These are phyloP conservation scores for Agonopterix arenella DNA, from an alignment of 2,888 invertebrate species.

Conservation along the genomic window DNA sequence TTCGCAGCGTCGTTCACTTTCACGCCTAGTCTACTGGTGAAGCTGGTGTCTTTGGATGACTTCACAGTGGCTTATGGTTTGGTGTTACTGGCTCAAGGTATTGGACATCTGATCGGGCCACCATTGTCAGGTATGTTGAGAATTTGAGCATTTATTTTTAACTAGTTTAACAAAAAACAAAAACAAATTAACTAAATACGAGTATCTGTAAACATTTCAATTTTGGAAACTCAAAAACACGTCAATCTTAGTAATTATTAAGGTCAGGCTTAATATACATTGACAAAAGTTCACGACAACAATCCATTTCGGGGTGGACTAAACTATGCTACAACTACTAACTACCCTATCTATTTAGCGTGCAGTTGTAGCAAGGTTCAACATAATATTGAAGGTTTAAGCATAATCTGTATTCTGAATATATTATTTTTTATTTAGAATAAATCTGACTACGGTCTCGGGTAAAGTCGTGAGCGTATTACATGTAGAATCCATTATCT, in stretches of 20 bases:
- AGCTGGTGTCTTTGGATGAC: slow-evolving; percentile 91
- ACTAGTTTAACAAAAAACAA: background rate
- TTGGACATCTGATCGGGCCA: slow-evolving; percentile 94
- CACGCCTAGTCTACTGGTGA: slow-evolving; percentile 92
- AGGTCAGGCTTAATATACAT: too few species aligned
- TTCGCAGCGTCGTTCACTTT: slow-evolving; percentile 95
- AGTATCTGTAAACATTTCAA: background rate
- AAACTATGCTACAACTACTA: too few species aligned
- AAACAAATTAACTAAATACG: background rate
- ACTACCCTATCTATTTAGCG: too few species aligned
- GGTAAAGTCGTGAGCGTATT: too few species aligned
- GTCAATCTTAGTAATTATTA: background rate
- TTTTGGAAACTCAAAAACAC: background rate
- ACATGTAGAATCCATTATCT: too few species aligned
- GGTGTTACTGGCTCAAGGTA: slow-evolving; percentile 91
- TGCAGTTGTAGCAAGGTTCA: too few species aligned
- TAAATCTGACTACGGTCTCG: too few species aligned
- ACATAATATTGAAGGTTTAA: too few species aligned
- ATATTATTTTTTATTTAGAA: too few species aligned
- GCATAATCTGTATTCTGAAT: too few species aligned
- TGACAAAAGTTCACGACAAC: too few species aligned
- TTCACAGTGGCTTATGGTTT: slow-evolving; percentile 96
- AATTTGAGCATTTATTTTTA: background rate
- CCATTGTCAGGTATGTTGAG: slow-evolving; percentile 86
- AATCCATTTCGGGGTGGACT: too few species aligned